These are phyloP conservation scores for Apodemus sylvaticus DNA, from an alignment of 2,113 vertebrate genomes.

Conservation along the genomic window DNA sequence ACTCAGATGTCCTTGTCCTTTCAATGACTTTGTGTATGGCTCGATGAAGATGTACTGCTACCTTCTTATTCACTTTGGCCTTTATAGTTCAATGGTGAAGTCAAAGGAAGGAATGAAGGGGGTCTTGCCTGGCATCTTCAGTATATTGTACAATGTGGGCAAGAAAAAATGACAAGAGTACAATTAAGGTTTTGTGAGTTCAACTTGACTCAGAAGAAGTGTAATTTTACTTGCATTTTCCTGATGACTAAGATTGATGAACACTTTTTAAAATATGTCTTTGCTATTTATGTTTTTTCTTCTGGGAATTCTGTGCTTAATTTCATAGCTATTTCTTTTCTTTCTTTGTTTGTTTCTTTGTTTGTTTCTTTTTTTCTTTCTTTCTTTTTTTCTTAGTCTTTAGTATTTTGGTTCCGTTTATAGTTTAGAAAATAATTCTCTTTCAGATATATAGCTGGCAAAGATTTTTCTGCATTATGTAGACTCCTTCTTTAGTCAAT, in stretches of 20 bases:
- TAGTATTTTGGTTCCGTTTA: not conserved
- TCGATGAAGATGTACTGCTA: not conserved
- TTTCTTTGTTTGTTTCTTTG: not conserved
- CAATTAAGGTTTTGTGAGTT: not conserved
- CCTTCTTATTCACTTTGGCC: not conserved
- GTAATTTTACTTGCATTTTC: not conserved
- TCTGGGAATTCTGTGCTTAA: not conserved
- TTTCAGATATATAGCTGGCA: not conserved
- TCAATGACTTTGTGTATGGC: not conserved
- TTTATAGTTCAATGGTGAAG: not conserved
- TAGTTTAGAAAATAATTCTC: not conserved
- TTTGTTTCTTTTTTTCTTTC: no score
- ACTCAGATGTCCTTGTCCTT: not conserved
- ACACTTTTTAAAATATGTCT: not conserved
- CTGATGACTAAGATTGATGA: not conserved
- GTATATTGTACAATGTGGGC: not conserved
- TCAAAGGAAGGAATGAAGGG: not conserved
- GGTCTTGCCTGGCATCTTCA: not conserved
- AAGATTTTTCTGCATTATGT: not conserved
- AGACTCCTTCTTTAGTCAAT: not conserved
- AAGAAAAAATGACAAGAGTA: not conserved
- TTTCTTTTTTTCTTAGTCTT: not conserved
- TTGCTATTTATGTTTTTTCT: not conserved
- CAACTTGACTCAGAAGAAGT: constrained; percentile 2
- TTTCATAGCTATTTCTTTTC: not conserved